Evolutionary conservation across 1,140 invertebrate species (phyloP).

Genomic region (Aculops lycopersici): DNA sequence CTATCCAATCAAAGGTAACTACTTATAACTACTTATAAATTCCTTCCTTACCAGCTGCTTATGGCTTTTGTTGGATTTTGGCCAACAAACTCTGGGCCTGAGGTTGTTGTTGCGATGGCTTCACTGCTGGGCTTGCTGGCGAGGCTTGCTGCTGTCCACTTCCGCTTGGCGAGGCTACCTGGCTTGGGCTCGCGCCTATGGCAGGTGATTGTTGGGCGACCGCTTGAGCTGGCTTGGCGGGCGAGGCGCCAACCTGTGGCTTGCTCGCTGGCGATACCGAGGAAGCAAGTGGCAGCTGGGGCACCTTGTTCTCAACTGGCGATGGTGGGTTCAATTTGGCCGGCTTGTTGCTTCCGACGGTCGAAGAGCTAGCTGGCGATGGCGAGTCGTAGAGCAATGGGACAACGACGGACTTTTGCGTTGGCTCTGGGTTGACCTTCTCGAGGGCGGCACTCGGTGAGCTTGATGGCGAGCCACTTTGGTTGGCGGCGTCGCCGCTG

Average conservation of each 20-base stretch:
- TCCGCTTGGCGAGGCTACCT: background rate
- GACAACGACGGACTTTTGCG: background rate
- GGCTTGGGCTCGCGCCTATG: background rate
- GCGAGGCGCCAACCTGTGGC: background rate
- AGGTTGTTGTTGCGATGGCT: background rate
- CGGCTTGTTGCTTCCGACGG: background rate
- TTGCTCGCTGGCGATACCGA: background rate
- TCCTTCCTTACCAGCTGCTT: too few relatives aligned
- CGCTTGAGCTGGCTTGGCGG: background rate
- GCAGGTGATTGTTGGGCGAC: background rate
- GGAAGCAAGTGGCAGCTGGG: background rate
- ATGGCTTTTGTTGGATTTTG: background rate
- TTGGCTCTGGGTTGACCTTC: too few relatives aligned
- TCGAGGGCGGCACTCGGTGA: too few relatives aligned
- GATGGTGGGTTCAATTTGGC: conserved; percentile 5
- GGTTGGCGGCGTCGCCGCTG: background rate
- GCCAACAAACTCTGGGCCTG: background rate
- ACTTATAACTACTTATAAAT: too few relatives aligned
- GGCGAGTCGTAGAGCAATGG: background rate
- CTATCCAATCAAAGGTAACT: too few relatives aligned
- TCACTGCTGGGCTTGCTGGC: background rate
- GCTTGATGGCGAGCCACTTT: too few relatives aligned
- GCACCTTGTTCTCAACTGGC: conserved; percentile 6
- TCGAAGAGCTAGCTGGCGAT: background rate
- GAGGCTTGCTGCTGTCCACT: background rate